A percentile compares a stretch with the other conserved stretches of the same genome.
phyloP scores from a whole-genome alignment of 2,113 vertebrate species.

The Stigmatopora nigra region DNA sequence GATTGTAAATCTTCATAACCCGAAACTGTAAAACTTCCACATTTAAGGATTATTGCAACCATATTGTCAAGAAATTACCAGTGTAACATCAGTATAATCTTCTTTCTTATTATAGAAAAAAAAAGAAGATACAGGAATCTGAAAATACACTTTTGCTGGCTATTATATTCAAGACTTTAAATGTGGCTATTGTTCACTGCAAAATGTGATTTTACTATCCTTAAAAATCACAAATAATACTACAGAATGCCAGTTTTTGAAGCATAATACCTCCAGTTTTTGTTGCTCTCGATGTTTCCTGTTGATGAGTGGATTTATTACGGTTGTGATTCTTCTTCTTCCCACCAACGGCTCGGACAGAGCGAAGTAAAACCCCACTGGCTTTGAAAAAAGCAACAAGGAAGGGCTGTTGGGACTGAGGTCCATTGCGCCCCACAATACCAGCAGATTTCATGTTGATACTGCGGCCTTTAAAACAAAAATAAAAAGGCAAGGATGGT shows the following conservation, averaged over 20 bases:
- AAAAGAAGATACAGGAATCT: background rate
- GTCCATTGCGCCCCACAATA: conserved; percentile 86
- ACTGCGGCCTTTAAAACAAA: conserved; percentile 76
- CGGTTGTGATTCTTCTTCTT: conserved; percentile 91
- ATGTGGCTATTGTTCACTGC: too few species aligned
- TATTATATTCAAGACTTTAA: too few species aligned
- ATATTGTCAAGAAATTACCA: background rate
- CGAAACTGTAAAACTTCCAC: background rate
- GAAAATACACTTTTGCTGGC: too few species aligned
- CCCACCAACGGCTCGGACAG: conserved; percentile 83
- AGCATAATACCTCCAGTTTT: conserved; percentile 75
- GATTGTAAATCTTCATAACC: too few species aligned
- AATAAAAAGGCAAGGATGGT: background rate
- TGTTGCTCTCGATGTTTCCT: conserved; percentile 80
- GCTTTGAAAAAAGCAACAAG: conserved; percentile 98
- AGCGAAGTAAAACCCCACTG: conserved; percentile 92
- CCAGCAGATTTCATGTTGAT: conserved; percentile 93
- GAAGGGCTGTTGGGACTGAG: conserved; percentile 95
- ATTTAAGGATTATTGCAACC: background rate
- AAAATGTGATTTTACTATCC: too few species aligned
- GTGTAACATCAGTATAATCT: background rate
- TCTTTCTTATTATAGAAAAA: background rate
- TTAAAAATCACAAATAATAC: background rate
- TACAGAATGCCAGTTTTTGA: background rate
- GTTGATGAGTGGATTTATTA: conserved; percentile 84